Base-by-base conservation (phyloP, 2,113 vertebrate genomes). In the Halichoerus grypus region DNA sequence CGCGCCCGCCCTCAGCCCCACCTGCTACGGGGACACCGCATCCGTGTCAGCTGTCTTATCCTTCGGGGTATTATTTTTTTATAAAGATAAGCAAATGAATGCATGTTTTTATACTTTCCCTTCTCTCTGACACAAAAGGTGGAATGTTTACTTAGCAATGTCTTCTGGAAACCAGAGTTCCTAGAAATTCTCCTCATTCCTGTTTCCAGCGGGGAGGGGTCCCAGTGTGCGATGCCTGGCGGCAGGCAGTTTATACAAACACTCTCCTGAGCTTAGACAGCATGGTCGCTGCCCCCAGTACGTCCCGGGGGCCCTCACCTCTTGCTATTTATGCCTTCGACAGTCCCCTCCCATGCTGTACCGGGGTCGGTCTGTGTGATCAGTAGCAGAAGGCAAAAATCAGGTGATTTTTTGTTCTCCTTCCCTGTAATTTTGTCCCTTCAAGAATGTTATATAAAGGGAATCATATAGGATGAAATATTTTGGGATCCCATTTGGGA, bases 1-100 rank as follows among this genome's bases (percentile, higher is more conserved):
- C 13, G 2, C 2, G 12, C 42, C 51, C 10, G 6, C 4, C 16
- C 24, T 15, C 15, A 42, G 3, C 0, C 19, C 2, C 4, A 33
- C 7, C 1, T 22, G 39, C 65, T 63, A 14, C 31, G 24, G 33
- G 55, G 16, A 42, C 61, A 3, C 4, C n/a, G 3, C 28, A 4
- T 53, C 14, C 11, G 11, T 13, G 28, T 31, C 51, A 33, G 19
- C 9, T 24, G n/a, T 22, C 7, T 79, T 28, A 10, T 67, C 39
- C 55, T 42, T 84, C 7, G 5, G 16, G 65, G 31, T 16, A 33
- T 61, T 5, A 51, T 28, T 46, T 92, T 69, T 46, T 33, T 33
- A 24, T 33, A 83, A 63, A 28, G 15, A 63, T 84, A 18, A 92
- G 21, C 31, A 61, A 69, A 46, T 11, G 18, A 2, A 15, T 14